Evolutionary conservation across 92 coral and sea anemone species (phyloP), one percentile per base, ranked within the genome.

Genomic region (Zoanthus sansibaricus): DNA sequence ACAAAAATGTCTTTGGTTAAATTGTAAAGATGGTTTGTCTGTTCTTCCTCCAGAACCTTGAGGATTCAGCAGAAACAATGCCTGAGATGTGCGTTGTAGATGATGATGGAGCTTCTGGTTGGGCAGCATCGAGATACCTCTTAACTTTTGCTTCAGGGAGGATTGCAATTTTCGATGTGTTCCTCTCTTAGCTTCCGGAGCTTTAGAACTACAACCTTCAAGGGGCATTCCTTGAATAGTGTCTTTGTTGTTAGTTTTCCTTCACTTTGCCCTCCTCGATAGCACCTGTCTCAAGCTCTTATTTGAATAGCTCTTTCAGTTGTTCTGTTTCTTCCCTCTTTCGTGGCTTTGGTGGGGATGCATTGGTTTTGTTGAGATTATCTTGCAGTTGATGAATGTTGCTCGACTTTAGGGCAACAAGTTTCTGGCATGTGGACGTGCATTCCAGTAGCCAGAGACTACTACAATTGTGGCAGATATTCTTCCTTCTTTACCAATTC

Each of bases 381-480:
- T 49, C 54, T 6, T 46, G 56, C 13, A 10, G 25, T 49, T 48
- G 49, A 51, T 52, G 54, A 5, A 13, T 76, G 15, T 86, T 72
- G 25, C 33, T 12, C 31, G 90, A 48, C 48, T 79, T 72, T 46
- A 86, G 71, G 52, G 90, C 74, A 21, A 90, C 92, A 72, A 79
- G 88, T 45, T 79, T 90, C 89, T 4, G 93, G 90, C 90, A 90
- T 90, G 76, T 67, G 86, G 30, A 54, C 71, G 48, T 87, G 78
- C 68, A 90, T 84, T 13, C 93, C 86, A 13, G 90, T 86, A 66
- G 93, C 90, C 5, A 90, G 87, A 25, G 90, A 87, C 78, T 90
- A 87, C 30, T 7, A 90, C 83, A 37, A 77, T 82, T 21, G 90
- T 90, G 17, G 86, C 90, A 25, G 78, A 82, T 30, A 87, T 67